Percentiles rank a stretch among this genome's conserved stretches.
Evolutionary conservation across 2,888 invertebrate species (phyloP).

Genomic region (Catocala fraxini): DNA sequence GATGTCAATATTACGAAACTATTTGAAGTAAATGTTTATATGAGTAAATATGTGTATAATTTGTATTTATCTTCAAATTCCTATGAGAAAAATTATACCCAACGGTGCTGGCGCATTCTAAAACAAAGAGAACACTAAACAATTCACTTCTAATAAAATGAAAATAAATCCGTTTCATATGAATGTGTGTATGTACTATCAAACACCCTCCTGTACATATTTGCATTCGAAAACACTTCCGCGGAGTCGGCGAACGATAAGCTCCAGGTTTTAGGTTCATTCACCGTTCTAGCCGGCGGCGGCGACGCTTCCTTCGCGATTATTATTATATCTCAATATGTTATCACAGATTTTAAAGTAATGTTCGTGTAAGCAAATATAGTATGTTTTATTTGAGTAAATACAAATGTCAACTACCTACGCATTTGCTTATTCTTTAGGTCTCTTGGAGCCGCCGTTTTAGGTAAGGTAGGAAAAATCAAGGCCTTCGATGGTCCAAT

Average conservation of each 20-base stretch:
- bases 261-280: constrained; percentile 63
- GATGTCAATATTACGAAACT: no score
- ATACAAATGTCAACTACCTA: no score
- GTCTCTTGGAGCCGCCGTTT: no score
- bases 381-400: not conserved
- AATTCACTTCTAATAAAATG: not conserved
- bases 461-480: no score
- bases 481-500: no score
- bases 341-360: constrained; percentile 41
- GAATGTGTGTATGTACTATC: constrained; percentile 29
- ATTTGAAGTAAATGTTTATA: no score
- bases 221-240: constrained; percentile 62
- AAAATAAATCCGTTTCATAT: constrained; percentile 21
- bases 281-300: constrained; percentile 57
- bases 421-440: no score
- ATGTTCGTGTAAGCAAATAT: constrained; percentile 2
- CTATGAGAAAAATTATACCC: no score
- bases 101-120: no score
- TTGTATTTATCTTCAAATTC: no score
- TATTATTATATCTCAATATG: constrained; percentile 32
- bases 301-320: constrained; percentile 30
- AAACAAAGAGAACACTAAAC: no score
- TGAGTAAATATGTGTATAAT: no score
- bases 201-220: constrained; percentile 48
- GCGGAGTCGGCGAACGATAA: constrained; percentile 70